Evolutionary conservation across 2,797 vertebrate genomes (phyloP), one percentile per base, ranked within the genome.

Genomic region (Rousettus madagascariensis): DNA sequence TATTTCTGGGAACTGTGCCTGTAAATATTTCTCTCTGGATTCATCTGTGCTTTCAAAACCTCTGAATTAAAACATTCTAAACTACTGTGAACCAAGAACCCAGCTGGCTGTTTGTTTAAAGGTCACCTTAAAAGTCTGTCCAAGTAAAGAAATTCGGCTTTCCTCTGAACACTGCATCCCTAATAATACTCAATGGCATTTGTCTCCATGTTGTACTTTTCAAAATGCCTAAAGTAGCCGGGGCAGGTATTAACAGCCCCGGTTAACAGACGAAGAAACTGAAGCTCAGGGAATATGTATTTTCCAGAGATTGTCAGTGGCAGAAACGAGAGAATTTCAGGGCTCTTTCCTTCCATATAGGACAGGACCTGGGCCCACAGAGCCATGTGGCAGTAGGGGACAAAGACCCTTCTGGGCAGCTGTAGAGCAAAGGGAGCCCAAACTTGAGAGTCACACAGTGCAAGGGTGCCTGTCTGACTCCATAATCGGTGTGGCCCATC

Each of bases 1-100:
- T 90, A 4, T 85, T 93, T 96, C 96, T 86, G 92, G 96, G 65
- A 94, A 78, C 36, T 33, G 8, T 53, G 90, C 79, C 75, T 93
- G 59, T 49, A 95, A 72, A 93, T 93, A 57, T 68, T 91, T 90
- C 55, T 75, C 43, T 77, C 88, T 66, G 66, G 22, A 57, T 66
- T 85, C 30, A 90, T 79, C 66, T 86, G 49, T 46, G 28, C 90
- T 95, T 86, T 94, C 93, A 83, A 72, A 94, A 85, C 51, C 79
- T 91, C 66, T 63, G 38, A 69, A 86, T 86, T 85, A 78, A 95
- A 90, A 68, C 16, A 13, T 66, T 57, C 77, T 95, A 30, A 94
- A 79, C 72, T 41, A 79, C 49, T 6, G 30, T 80, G 68, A 90
- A n/a, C 77, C 46, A 61, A 83, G 91, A 79, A 80, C 59, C 24